phyloP scores from a whole-genome alignment of 2,888 invertebrate genomes.

The Rhagophthalmus giganteus region DNA sequence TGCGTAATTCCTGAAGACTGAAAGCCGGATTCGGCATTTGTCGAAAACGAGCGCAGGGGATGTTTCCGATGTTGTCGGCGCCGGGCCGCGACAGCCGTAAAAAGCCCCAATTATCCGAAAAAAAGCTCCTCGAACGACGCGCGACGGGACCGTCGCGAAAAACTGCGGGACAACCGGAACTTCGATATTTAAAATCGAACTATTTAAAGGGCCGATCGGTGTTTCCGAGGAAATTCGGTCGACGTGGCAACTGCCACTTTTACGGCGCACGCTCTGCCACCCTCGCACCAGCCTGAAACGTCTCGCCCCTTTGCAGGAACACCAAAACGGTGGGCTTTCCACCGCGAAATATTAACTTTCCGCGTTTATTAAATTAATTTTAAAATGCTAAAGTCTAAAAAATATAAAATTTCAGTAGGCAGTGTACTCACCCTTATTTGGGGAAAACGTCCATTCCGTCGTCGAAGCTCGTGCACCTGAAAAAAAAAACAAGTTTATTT shows the following conservation, averaged over 20 bases:
- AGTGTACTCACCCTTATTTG: conserved; percentile 3
- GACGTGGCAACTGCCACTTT: conserved; percentile 19
- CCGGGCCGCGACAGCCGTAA: background rate
- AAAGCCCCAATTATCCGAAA: no score
- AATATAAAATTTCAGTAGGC: background rate
- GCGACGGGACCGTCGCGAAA: no score
- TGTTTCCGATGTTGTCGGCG: conserved; percentile 21
- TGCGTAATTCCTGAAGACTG: conserved; percentile 20
- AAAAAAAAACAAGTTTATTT: conserved; percentile 6
- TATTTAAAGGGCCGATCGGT: no score
- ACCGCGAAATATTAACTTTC: conserved; percentile 7
- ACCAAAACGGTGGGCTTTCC: conserved; percentile 11
- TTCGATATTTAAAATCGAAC: no score
- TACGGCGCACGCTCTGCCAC: conserved; percentile 32
- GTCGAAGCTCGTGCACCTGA: conserved; percentile 2
- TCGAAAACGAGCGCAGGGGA: conserved; percentile 11
- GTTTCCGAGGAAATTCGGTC: conserved; percentile 2
- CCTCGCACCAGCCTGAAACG: conserved; percentile 29
- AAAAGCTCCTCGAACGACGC: no score
- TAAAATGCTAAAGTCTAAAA: no score
- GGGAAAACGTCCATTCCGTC: no score
- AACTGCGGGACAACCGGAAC: no score
- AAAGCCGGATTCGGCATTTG: conserved; percentile 11
- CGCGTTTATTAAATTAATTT: conserved; percentile 15
- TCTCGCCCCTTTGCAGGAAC: conserved; percentile 31